A percentile compares a stretch with the other conserved stretches of the same genome.
These are phyloP conservation scores for Peromyscus eremicus DNA, from an alignment of 2,797 vertebrate genomes.

Conservation along the genomic window DNA sequence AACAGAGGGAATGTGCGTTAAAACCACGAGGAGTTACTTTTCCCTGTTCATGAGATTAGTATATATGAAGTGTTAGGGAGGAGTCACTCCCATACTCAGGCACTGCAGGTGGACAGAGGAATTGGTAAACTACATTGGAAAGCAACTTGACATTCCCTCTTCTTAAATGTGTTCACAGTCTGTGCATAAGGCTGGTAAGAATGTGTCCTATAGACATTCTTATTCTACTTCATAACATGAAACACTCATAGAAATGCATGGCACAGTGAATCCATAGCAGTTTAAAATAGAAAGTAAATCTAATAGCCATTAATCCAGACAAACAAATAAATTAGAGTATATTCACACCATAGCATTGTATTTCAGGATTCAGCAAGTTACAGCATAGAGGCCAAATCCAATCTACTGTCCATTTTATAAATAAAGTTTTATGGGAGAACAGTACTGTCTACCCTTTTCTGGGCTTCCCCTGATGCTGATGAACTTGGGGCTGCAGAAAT, in stretches of 20 bases:
- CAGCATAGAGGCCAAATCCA: background rate
- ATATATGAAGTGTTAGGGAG: background rate
- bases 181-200: background rate
- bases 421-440: background rate
- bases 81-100: background rate
- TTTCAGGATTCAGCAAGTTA: background rate
- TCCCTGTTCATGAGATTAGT: background rate
- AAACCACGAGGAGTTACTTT: background rate
- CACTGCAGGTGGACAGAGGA: background rate
- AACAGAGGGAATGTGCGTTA: background rate
- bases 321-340: background rate
- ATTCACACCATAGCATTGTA: background rate
- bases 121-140: background rate
- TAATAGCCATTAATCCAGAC: background rate
- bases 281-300: conserved; percentile 12
- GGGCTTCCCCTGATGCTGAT: background rate
- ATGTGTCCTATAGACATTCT: conserved; percentile 32
- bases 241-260: background rate
- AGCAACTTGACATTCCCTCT: background rate
- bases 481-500: background rate
- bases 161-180: background rate
- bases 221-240: background rate
- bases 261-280: background rate
- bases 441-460: background rate
- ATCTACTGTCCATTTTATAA: background rate